phyloP scores from a whole-genome alignment of 2,888 invertebrate species.

The Ochlodes sylvanus region DNA sequence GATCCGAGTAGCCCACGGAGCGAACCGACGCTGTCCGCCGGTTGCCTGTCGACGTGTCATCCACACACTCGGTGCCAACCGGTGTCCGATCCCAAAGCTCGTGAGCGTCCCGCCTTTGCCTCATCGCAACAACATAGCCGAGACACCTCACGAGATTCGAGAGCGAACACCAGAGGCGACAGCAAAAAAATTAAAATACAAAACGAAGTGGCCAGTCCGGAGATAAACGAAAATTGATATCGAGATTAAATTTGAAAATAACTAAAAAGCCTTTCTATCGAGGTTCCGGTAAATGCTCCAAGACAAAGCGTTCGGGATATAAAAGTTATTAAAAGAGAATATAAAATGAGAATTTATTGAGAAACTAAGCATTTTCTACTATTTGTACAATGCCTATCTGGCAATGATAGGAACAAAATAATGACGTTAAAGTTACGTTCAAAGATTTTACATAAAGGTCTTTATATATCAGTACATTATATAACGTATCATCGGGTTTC shows the following conservation, averaged over 20 bases:
- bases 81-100: constrained; percentile 64
- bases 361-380: constrained; percentile 75
- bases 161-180: constrained; percentile 59
- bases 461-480: constrained; percentile 60
- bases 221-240: constrained; percentile 58
- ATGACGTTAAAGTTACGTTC: constrained; percentile 52
- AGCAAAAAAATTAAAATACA: constrained; percentile 44
- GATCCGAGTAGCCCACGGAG: constrained; percentile 99
- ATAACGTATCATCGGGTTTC: constrained; percentile 61
- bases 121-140: constrained; percentile 47
- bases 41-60: constrained; percentile 92
- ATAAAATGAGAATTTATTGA: constrained; percentile 55
- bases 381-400: constrained; percentile 59
- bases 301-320: constrained; percentile 70
- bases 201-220: constrained; percentile 51
- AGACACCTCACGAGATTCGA: constrained; percentile 56
- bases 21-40: constrained; percentile 98
- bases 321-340: constrained; percentile 56
- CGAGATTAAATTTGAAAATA: constrained; percentile 56
- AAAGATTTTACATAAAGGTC: constrained; percentile 51
- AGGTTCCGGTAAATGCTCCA: constrained; percentile 66
- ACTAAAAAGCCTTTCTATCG: constrained; percentile 74
- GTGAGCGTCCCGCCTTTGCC: constrained; percentile 57
- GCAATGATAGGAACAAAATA: constrained; percentile 61
- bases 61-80: constrained; percentile 84